Base-by-base conservation (phyloP, 92 coral and sea anemone species). In the Zoanthus solanderi region DNA sequence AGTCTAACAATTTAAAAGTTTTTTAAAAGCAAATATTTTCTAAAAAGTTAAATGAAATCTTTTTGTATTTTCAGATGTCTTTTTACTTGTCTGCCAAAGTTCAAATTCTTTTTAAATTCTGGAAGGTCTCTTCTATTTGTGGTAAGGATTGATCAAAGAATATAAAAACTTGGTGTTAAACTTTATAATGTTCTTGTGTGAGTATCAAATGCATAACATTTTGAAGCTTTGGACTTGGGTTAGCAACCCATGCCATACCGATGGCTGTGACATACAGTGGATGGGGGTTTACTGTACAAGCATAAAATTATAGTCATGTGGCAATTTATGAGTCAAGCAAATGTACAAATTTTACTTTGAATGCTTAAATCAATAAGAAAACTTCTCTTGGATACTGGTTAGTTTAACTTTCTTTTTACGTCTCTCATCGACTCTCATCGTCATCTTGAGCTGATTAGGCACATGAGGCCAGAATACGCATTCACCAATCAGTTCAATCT, bases 181-280 rank as follows among this genome's bases (percentile, higher is more conserved):
- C 23, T 37, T 37, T 37, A 4, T 37, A 37, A 37, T 37, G 42
- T 37, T 37, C 2, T 37, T 37, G 42, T 37, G 4, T 2, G 2
- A 37, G 42, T 37, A 37, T 37, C 4, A 37, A 2, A 37, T 37
- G 42, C 42, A 37, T 37, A 2, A 37, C 42, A 37, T 37, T 37
- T 37, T 0, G 42, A 37, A 37, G 42, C 42, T 37, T 37, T 37
- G 4, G 42, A 0, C 23, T 23, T 23, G 23, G 23, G 23, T 23
- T 23, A 23, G 23, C 23, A 23, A 23, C 23, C 23, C 23, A 23
- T 23, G 42, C 65, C 45, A 80, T 80, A 74, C 28, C 63, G 63
- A 66, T 80, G 85, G 85, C 75, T 14, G 65, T 80, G 85, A 80
- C 85, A n/a, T 80, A 56, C 61, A 80, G 44, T 61, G 85, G 85